Base-by-base conservation (phyloP, 2,888 invertebrate genomes). In the Epinotia brunnichana region DNA sequence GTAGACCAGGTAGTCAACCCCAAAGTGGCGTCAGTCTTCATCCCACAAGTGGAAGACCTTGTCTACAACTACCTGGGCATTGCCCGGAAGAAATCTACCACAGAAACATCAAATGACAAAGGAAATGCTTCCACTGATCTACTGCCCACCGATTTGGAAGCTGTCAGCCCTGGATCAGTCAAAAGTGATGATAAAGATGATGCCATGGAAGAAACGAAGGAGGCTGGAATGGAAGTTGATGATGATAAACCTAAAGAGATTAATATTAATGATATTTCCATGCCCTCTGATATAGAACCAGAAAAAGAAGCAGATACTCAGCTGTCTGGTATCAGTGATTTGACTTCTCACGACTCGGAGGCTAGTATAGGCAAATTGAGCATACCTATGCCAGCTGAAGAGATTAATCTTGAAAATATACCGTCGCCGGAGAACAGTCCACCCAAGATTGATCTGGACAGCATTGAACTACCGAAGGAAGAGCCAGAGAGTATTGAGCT, bases 1-100 rank as follows among this genome's bases (percentile, higher is more conserved):
- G 98, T 99, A 0, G 98, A 98, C 85, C 99, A 99, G 94, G 98
- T 98, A 0, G 98, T 99, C 0, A 98, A 98, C 87, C 98, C 98
- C 0, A 98, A 98, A 93, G 97, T 98, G 9, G 95, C 96, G 76
- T 95, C 97, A 2, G 95, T 97, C 13, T 98, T 98, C 85, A 96
- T 97, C 83, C 97, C 98, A 0, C 96, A 97, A 94, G 97, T 99
- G 10, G 98, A 98, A 88, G 97, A 98, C 81, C 95, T 98, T 17
- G 97, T 98, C 0, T 98, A 98, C 84, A 96, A 96, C 85, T 97
- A 96, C 86, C 90, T 98, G 59, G 98, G 98, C 0, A 95, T 98
- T 64, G 95, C 97, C 70, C 95, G 95, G 78, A 96, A 96, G 54
- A 94, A 95, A 76, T 85, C 85, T 1, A 78, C 79, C n/a, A 78